A percentile compares a stretch with the other conserved stretches of the same genome.
These are phyloP conservation scores for Chaenodraco wilsoni DNA, from an alignment of 2,797 vertebrate species.

Conservation along the genomic window DNA sequence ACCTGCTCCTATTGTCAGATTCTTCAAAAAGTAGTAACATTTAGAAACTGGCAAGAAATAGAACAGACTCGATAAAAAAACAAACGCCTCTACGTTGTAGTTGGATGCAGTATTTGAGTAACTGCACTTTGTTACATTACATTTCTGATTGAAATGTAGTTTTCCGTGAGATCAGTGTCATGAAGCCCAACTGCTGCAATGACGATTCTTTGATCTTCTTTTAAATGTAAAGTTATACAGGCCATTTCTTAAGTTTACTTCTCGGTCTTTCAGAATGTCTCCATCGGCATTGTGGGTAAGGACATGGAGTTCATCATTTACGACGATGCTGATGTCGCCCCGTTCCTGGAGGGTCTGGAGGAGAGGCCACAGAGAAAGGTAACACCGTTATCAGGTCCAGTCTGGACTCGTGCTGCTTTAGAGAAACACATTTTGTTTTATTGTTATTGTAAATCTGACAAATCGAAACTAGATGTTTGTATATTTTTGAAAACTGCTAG, in stretches of 20 bases:
- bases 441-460: background rate
- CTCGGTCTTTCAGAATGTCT: conserved; percentile 89
- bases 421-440: background rate
- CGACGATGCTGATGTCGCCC: conserved; percentile 93
- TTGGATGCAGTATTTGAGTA: too few species aligned
- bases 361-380: conserved; percentile 97
- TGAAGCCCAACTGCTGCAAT: background rate
- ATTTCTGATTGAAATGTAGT: too few species aligned
- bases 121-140: too few species aligned
- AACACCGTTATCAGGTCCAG: background rate
- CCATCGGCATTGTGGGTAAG: conserved; percentile 96
- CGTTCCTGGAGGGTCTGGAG: conserved; percentile 95
- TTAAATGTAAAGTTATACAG: background rate
- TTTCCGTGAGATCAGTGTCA: too few species aligned
- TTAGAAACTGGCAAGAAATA: too few species aligned
- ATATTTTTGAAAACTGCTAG: background rate
- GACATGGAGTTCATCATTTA: conserved; percentile 97
- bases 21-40: too few species aligned
- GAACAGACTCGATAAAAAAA: too few species aligned
- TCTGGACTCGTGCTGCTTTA: background rate
- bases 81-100: too few species aligned
- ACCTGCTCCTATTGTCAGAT: too few species aligned
- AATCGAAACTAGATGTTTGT: background rate
- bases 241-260: background rate
- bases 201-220: background rate